phyloP scores from a whole-genome alignment of 2,797 vertebrate species.

The Tragelaphus oryx region DNA sequence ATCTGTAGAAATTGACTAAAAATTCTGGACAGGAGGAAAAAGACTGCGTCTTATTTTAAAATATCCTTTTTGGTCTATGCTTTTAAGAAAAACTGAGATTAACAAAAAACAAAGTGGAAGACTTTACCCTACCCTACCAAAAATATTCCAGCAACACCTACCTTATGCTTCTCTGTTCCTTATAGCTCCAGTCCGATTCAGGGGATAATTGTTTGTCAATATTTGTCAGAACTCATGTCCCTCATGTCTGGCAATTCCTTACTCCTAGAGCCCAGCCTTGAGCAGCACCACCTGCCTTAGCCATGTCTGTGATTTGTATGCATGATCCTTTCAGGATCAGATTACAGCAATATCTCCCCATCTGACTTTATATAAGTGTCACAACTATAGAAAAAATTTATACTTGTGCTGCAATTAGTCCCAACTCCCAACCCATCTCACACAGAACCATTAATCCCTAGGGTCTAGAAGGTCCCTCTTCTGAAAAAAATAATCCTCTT shows the following conservation, averaged over 20 bases:
- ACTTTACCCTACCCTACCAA: not conserved
- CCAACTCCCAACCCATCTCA: not conserved
- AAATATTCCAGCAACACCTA: not conserved
- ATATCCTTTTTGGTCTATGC: not conserved
- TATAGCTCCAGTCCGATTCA: not conserved
- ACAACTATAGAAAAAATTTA: not conserved
- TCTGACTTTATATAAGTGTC: not conserved
- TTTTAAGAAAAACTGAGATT: not conserved
- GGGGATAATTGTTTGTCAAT: not conserved
- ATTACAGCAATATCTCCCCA: not conserved
- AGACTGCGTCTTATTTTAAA: not conserved
- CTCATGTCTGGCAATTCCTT: not conserved
- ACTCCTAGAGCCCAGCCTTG: not conserved
- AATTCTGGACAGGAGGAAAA: not conserved
- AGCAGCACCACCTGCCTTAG: not conserved
- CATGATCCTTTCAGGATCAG: not conserved
- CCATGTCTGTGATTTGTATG: not conserved
- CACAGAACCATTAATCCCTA: not conserved
- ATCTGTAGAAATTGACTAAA: not conserved
- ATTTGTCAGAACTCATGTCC: not conserved
- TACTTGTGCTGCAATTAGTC: not conserved
- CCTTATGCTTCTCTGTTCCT: not conserved
- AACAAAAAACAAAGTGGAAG: not conserved
- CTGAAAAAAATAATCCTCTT: not conserved
- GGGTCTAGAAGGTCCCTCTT: not conserved